Conservation (phyloP, 2,888 invertebrate genomes). For the Cenopis cana region DNA sequence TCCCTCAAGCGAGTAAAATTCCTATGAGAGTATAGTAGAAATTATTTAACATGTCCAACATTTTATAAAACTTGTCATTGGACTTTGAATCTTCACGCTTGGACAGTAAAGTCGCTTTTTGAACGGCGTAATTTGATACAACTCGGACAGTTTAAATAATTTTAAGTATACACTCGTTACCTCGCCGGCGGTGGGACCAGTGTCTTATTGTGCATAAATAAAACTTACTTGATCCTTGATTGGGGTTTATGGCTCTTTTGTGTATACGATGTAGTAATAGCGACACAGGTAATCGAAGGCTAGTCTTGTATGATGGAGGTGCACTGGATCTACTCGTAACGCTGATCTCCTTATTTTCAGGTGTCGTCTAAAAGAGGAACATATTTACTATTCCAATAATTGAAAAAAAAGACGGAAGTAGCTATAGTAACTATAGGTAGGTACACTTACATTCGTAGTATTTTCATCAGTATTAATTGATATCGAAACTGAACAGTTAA, state of each 20-base stretch:
- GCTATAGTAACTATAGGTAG: too few species aligned
- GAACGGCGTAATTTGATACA: too few species aligned
- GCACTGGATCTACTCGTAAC: background rate
- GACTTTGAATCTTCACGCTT: too few species aligned
- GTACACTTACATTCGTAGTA: background rate
- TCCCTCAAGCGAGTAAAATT: too few species aligned
- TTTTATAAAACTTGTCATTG: too few species aligned
- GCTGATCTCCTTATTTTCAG: background rate
- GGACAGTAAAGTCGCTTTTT: too few species aligned
- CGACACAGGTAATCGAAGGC: background rate
- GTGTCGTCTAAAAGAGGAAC: slow-evolving; percentile 1
- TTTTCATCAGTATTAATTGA: background rate
- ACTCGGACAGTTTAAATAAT: too few species aligned
- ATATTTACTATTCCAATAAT: background rate
- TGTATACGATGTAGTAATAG: background rate
- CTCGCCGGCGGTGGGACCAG: too few species aligned
- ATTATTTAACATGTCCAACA: too few species aligned
- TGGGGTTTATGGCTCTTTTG: slow-evolving; percentile 4
- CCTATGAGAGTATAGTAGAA: too few species aligned
- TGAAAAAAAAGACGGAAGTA: background rate
- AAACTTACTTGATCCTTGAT: slow-evolving; percentile 25
- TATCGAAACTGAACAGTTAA: slow-evolving; percentile 1
- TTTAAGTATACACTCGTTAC: too few species aligned
- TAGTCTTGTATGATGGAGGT: background rate
- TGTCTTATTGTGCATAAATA: background rate